A percentile compares a stretch with the other conserved stretches of the same genome.
Conservation (phyloP, 2,888 invertebrate species). For the Xylocampa areola region DNA sequence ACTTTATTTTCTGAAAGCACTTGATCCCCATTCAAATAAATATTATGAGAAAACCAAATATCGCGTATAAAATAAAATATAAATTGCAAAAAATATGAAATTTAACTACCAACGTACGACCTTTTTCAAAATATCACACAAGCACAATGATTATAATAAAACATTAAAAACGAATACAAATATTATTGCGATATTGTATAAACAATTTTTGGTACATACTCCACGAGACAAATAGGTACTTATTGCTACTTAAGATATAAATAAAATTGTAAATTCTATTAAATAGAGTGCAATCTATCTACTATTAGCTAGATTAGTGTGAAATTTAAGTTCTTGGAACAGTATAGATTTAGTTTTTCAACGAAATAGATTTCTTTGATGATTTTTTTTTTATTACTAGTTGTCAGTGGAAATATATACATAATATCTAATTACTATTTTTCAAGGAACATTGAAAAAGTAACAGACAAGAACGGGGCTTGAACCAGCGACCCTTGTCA, state of each 20-base stretch:
- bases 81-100: background rate
- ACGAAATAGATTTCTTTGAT: slow-evolving; percentile 39
- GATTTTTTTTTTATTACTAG: slow-evolving; percentile 15
- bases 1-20: too few species aligned
- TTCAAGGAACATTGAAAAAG: too few species aligned
- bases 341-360: slow-evolving; percentile 47
- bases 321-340: slow-evolving; percentile 64
- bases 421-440: too few species aligned
- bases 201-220: slow-evolving; percentile 42
- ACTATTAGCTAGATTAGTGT: slow-evolving; percentile 70
- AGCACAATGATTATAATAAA: slow-evolving; percentile 28
- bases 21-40: too few species aligned
- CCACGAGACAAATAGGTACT: slow-evolving; percentile 53
- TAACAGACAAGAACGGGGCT: too few species aligned
- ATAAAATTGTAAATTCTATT: slow-evolving; percentile 62
- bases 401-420: slow-evolving; percentile 26
- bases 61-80: background rate
- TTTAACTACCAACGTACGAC: slow-evolving; percentile 50
- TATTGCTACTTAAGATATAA: slow-evolving; percentile 54
- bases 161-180: slow-evolving; percentile 15
- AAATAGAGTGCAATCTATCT: slow-evolving; percentile 73
- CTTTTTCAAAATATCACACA: slow-evolving; percentile 32
- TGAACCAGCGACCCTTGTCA: too few species aligned
- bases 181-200: slow-evolving; percentile 47
- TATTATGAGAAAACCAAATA: too few species aligned